Evolutionary conservation across 1,140 invertebrate species (phyloP), one percentile per base, ranked within the genome.

Genomic region (Drosophila melanica): DNA sequence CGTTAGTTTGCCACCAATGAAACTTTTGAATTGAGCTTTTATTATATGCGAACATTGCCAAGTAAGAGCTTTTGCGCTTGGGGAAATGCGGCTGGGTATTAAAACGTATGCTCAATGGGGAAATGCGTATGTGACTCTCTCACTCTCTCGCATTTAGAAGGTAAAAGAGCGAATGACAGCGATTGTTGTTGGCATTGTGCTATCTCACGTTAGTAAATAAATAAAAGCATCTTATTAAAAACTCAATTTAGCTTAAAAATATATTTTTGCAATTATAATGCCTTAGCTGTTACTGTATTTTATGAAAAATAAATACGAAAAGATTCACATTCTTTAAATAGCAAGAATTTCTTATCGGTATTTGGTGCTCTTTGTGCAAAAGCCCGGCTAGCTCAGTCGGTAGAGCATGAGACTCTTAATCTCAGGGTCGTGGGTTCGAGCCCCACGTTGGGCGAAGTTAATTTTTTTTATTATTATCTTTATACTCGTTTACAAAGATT

Each of bases 351-450:
- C n/a, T 14, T 41, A 7, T 41, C 14, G 39, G 5, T 7, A 2
- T 14, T 41, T 14, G 12, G n/a, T 6, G 4, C 4, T 8, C 6
- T 5, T n/a, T 4, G 2, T 8, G 0, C 51, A 86, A 86, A 53
- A 79, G 95, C 95, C 95, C 95, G 95, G 95, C 95, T 96, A 96
- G 95, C 95, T 96, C 95, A 96, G 95, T 96, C 96, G 96, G 96
- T 96, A 96, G 95, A 96, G 96, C 96, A 96, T 95, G 95, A 96
- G 95, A 96, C 95, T 96, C 95, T 96, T 97, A 96, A 96, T 96
- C 95, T 96, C 95, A 95, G 96, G 95, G 96, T 96, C 96, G 96
- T 96, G 95, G 95, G 96, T 96, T 96, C 96, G 95, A 96, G 96
- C 95, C 95, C 95, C 95, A 96, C 95, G 95, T 96, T 96, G 95